Conservation (phyloP, 2,797 vertebrate genomes). For the Rachycentron canadum region DNA sequence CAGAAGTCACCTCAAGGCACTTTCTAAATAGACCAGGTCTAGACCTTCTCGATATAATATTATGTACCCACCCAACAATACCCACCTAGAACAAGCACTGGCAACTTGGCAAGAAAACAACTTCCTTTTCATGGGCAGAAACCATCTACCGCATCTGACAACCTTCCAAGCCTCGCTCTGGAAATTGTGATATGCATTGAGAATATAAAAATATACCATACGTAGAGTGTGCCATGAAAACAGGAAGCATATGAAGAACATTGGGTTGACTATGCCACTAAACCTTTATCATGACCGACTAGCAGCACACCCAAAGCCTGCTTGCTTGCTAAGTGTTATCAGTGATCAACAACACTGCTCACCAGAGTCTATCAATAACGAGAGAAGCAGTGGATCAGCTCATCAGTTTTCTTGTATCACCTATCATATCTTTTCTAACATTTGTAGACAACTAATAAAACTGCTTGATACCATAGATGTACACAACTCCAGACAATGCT, state of each 20-base stretch:
- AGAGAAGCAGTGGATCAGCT: neutral
- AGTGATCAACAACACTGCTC: neutral
- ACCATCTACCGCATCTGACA: too few species aligned
- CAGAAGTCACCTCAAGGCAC: too few species aligned
- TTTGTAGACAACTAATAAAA: too few species aligned
- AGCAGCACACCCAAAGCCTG: neutral
- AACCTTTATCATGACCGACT: neutral
- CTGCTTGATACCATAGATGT: neutral
- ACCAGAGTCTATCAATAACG: neutral
- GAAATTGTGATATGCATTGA: neutral
- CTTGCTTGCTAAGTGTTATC: neutral
- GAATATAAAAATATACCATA: neutral
- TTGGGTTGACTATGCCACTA: neutral
- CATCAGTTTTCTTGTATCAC: too few species aligned
- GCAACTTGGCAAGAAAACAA: too few species aligned
- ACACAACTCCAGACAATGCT: neutral
- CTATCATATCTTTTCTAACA: neutral
- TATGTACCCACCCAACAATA: too few species aligned
- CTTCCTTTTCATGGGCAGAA: too few species aligned
- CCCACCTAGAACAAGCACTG: too few species aligned
- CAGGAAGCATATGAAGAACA: neutral
- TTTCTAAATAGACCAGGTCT: too few species aligned
- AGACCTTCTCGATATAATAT: too few species aligned
- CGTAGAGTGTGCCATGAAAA: neutral
- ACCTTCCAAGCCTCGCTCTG: neutral